Conservation (phyloP, 2,797 vertebrate species). For the Orestias chungarensis region DNA sequence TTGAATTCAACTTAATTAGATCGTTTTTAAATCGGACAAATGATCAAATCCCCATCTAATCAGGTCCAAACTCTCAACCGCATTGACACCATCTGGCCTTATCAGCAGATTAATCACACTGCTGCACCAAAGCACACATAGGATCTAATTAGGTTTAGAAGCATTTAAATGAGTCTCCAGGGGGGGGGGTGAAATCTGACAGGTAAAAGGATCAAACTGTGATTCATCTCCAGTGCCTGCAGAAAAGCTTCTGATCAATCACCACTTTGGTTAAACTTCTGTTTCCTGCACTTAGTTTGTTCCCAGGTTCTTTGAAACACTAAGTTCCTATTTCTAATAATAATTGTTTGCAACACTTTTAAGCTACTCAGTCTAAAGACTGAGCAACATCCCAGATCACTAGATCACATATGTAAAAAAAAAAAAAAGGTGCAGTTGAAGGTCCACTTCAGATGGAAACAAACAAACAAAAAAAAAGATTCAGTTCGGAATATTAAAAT, state of each 20-base stretch:
- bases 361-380: neutral
- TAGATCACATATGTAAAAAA: too few relatives aligned
- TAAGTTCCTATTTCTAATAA: neutral
- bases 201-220: neutral
- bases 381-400: neutral
- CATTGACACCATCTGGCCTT: neutral
- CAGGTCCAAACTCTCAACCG: neutral
- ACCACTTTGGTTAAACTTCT: neutral
- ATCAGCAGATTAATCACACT: conserved; percentile 4
- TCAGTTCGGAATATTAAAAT: neutral
- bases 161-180: neutral
- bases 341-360: neutral
- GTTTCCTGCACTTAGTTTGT: neutral
- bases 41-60: neutral
- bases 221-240: conserved; percentile 1
- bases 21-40: neutral
- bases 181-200: neutral
- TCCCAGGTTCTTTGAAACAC: neutral
- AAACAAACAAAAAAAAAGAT: neutral
- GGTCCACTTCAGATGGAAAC: too few relatives aligned
- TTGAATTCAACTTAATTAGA: neutral
- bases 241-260: neutral
- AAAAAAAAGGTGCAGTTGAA: neutral
- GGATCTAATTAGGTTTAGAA: conserved; percentile 1
- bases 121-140: conserved; percentile 2